Evolutionary conservation across 2,888 invertebrate species (phyloP), one percentile per base, ranked within the genome.

Genomic region (Papilio gigon): DNA sequence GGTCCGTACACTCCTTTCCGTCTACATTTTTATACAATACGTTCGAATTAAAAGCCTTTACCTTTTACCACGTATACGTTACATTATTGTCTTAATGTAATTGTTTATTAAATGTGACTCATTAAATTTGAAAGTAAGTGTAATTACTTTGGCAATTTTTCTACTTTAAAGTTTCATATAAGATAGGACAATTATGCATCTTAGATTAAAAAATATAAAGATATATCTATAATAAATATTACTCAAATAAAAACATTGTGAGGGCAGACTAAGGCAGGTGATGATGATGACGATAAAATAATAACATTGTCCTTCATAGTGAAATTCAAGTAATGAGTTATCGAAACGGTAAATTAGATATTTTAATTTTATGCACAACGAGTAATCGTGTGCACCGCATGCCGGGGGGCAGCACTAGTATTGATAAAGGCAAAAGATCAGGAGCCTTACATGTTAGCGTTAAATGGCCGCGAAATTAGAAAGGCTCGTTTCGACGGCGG

Each of bases 391-490:
- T 27, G 14, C 12, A 40, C 40, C 14, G 9, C 17, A 44, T 40
- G 17, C 44, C 62, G 22, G 33, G 25, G 8, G 1, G 14, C 17
- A 17, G 6, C 6, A 40, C 61, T 67, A 67, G 67, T 37, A 35
- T 35, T 58, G 58, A 68, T 63, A 35, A 62, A 68, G 17, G 42
- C 40, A 17, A 58, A 63, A 56, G 62, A 63, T 58, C 40, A 40
- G 67, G 42, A 56, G 33, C 25, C 67, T 35, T 44, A 56, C 12
- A 61, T 53, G 60, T 65, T 60, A 65, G 30, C 58, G 53, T 75
- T 76, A 74, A 74, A 71, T 68, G 65, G 58, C 33, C 71, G 14
- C 1, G 42, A 73, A 75, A 65, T 17, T 71, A 68, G 6, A 27
- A n/a, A 20, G 6, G 11, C 73, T 73, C 65, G 76, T 78, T 71